These are phyloP conservation scores for Drosophila hydei DNA, from an alignment of 1,140 invertebrate genomes.

Conservation along the genomic window DNA sequence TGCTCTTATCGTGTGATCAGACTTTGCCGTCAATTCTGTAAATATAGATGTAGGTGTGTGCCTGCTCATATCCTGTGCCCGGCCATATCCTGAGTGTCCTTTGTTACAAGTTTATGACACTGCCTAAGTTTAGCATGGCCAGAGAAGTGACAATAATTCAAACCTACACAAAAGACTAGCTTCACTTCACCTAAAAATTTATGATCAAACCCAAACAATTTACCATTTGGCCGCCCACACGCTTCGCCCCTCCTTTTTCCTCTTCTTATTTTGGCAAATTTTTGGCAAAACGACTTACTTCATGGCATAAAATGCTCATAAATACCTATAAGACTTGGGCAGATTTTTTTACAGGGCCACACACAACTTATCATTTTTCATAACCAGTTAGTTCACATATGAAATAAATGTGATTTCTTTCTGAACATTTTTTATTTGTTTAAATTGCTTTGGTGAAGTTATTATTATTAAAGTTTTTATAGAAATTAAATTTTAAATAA, in stretches of 20 bases:
- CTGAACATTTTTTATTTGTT: too few species aligned
- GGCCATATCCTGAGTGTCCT: conserved; percentile 32
- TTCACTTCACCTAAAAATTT: conserved; percentile 53
- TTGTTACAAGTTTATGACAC: conserved; percentile 54
- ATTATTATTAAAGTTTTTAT: too few species aligned
- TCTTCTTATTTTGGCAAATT: conserved; percentile 32
- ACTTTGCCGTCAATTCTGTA: neutral
- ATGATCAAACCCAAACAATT: conserved; percentile 22
- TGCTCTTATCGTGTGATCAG: conserved; percentile 7
- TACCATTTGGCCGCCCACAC: conserved; percentile 28
- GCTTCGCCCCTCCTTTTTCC: conserved; percentile 12
- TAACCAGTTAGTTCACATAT: too few species aligned
- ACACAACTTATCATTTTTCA: too few species aligned
- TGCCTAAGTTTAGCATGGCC: conserved; percentile 32
- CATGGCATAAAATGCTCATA: conserved; percentile 65
- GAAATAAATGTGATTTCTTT: too few species aligned
- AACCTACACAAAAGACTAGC: conserved; percentile 53
- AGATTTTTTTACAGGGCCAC: neutral
- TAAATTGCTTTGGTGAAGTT: too few species aligned
- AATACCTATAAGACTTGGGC: conserved; percentile 55
- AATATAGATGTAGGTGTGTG: neutral
- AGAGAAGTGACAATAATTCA: conserved; percentile 61
- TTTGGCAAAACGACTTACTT: conserved; percentile 46
- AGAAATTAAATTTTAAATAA: too few species aligned
- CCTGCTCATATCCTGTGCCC: conserved; percentile 11